phyloP scores from a whole-genome alignment of 2,888 invertebrate species.

The Troilus luridus region DNA sequence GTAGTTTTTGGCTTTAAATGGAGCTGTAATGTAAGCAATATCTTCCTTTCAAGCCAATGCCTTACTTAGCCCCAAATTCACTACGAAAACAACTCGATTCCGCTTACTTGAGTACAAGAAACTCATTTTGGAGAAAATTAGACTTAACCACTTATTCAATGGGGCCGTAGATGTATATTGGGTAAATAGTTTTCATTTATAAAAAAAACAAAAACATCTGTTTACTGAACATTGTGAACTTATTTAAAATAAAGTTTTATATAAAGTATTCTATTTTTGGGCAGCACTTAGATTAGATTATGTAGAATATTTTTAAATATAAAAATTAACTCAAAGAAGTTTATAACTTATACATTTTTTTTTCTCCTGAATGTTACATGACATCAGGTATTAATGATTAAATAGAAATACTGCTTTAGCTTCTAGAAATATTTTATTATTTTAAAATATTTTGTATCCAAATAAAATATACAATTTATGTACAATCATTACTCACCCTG shows the following conservation, averaged over 20 bases:
- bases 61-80: no score
- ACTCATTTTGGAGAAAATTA: no score
- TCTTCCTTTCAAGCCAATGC: no score
- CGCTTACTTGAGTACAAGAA: no score
- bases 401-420: neutral
- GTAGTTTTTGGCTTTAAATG: no score
- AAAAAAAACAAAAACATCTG: no score
- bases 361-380: neutral
- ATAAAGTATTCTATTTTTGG: neutral
- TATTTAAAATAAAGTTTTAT: neutral
- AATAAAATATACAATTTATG: neutral
- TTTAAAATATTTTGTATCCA: neutral
- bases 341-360: neutral
- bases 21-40: no score
- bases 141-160: no score
- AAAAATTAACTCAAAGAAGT: neutral
- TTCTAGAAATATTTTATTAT: neutral
- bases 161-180: no score
- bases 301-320: neutral
- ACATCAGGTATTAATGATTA: neutral
- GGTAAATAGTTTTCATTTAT: no score
- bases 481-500: slow-evolving; percentile 39
- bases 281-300: neutral
- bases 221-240: neutral
- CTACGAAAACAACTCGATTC: no score